A percentile compares a stretch with the other conserved stretches of the same genome.
Conservation (phyloP, 2,113 vertebrate genomes). For the Drymodes brunneopygia region DNA sequence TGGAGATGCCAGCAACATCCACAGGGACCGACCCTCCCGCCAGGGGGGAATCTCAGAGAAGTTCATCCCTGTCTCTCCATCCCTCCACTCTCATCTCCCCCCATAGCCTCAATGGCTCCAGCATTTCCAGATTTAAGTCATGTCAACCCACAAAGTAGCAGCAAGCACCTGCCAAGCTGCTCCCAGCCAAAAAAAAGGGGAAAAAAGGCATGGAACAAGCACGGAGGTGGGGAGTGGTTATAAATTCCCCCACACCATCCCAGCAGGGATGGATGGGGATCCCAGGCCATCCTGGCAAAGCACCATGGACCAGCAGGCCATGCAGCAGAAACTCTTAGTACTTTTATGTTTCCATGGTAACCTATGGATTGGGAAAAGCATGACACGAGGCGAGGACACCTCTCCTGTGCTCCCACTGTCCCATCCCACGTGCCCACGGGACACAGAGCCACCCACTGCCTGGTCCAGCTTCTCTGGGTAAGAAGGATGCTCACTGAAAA, state of each 20-base stretch:
- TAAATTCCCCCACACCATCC: not conserved
- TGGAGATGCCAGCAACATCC: not conserved
- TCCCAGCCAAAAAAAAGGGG: not conserved
- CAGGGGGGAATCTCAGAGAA: not conserved
- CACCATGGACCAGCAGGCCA: not conserved
- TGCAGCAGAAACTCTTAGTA: not conserved
- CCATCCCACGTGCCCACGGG: not conserved
- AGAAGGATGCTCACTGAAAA: not conserved
- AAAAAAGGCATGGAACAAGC: not conserved
- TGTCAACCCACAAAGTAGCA: not conserved
- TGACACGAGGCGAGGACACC: not conserved
- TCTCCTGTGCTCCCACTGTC: not conserved
- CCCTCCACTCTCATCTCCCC: not conserved
- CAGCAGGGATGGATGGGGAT: not conserved
- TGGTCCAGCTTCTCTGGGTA: not conserved
- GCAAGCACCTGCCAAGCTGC: not conserved
- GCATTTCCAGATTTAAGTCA: not conserved
- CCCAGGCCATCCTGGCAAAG: not conserved
- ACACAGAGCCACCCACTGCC: not conserved
- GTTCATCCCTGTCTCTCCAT: not conserved
- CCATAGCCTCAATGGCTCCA: not conserved
- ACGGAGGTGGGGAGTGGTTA: not conserved
- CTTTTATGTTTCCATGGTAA: not conserved
- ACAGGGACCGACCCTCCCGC: rapidly evolving
- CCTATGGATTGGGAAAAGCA: not conserved